Percentiles rank a stretch among this genome's conserved stretches.
These are phyloP conservation scores for Ellobium chinense DNA, from an alignment of 2,888 invertebrate species.

Conservation along the genomic window DNA sequence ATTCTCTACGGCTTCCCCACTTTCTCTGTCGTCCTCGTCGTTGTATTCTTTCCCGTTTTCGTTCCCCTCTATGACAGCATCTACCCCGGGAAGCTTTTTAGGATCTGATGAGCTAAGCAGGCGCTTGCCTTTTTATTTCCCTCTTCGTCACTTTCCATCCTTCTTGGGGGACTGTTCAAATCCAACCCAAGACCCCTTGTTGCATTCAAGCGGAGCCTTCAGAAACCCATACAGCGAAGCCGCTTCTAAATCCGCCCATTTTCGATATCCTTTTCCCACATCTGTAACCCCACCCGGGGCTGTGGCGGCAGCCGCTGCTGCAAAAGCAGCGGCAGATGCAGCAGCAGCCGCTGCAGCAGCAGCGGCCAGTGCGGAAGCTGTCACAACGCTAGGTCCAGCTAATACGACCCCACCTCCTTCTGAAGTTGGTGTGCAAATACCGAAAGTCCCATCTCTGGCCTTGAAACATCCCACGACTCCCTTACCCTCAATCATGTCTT, in stretches of 20 bases:
- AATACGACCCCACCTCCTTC: neutral
- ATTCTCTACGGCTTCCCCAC: neutral
- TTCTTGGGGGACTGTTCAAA: neutral
- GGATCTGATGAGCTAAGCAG: neutral
- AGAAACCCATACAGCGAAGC: neutral
- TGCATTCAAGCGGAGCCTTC: neutral
- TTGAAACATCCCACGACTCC: neutral
- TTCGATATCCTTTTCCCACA: neutral
- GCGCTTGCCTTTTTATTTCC: neutral
- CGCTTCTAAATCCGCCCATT: neutral
- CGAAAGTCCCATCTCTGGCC: neutral
- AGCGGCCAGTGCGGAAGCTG: neutral
- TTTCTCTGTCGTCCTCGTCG: neutral
- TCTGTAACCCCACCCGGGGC: neutral
- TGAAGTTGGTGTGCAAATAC: neutral
- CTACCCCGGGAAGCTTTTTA: neutral
- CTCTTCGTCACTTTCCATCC: neutral
- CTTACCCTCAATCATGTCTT: neutral
- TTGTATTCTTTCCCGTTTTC: conserved; percentile 2
- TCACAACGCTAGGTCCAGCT: neutral
- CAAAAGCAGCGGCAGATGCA: conserved; percentile 31
- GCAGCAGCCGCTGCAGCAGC: neutral
- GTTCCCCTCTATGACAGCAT: neutral
- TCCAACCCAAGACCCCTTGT: neutral
- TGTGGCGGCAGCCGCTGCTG: conserved; percentile 20